phyloP scores from a whole-genome alignment of 64 coral and sea anemone species.

The Porites australiensis region DNA sequence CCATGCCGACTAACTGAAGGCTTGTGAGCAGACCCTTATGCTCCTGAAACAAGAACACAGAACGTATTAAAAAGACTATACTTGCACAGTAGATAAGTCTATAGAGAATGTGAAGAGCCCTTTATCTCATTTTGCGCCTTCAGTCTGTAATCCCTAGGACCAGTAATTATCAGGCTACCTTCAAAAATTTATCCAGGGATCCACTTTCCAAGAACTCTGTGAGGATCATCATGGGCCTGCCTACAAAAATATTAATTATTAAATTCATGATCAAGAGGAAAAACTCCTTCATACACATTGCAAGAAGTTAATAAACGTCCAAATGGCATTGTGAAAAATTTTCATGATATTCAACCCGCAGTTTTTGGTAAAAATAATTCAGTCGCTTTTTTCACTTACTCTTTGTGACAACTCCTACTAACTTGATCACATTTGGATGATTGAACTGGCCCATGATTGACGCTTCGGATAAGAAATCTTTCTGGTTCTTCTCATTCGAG shows the following conservation, averaged over 20 bases:
- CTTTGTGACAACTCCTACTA: conserved; percentile 85
- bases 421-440: conserved; percentile 85
- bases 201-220: conserved; percentile 86
- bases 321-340: too few relatives aligned
- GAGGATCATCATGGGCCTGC: conserved; percentile 77
- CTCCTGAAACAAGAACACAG: conserved; percentile 17
- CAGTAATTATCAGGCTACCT: conserved; percentile 28
- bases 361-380: too few relatives aligned
- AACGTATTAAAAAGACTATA: too few relatives aligned
- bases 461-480: conserved; percentile 87
- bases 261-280: too few relatives aligned
- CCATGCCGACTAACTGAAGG: conserved; percentile 81
- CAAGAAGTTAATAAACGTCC: too few relatives aligned
- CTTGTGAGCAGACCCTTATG: conserved; percentile 47
- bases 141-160: too few relatives aligned
- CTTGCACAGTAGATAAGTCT: too few relatives aligned
- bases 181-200: conserved; percentile 85
- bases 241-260: not conserved
- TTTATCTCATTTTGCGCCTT: too few relatives aligned
- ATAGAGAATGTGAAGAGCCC: too few relatives aligned
- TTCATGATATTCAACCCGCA: too few relatives aligned
- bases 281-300: too few relatives aligned
- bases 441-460: conserved; percentile 92
- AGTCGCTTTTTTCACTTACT: conserved; percentile 13
- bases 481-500: conserved; percentile 73